Evolutionary conservation across 2,888 invertebrate species (phyloP).

Genomic region (Capitulum mitella): DNA sequence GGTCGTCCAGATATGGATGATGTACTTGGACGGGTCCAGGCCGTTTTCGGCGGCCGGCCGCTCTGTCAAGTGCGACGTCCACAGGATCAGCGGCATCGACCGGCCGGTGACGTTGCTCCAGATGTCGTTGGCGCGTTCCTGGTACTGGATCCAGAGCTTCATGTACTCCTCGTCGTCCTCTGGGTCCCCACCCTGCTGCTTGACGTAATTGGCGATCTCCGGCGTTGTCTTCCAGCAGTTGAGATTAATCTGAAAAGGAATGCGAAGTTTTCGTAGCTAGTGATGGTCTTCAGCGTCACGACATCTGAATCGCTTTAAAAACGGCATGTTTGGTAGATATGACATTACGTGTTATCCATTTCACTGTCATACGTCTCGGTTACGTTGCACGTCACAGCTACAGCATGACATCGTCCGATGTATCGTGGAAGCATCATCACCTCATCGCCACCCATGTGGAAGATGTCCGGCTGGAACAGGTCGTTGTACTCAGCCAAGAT

Average conservation of each 20-base stretch:
- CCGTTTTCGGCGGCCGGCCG: slow-evolving; percentile 41
- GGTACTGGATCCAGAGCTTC: slow-evolving; percentile 7
- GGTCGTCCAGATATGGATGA: slow-evolving; percentile 74
- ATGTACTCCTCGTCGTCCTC: slow-evolving; percentile 31
- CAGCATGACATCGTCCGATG: not conserved
- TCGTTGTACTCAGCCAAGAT: slow-evolving; percentile 30
- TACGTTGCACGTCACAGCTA: not conserved
- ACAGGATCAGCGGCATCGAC: slow-evolving; percentile 33
- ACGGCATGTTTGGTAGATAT: not conserved
- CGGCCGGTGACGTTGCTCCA: slow-evolving; percentile 12
- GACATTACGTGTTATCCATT: not conserved
- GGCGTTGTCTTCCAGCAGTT: slow-evolving; percentile 35
- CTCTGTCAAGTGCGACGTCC: slow-evolving; percentile 36
- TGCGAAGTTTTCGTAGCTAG: not conserved
- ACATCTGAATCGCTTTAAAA: not conserved
- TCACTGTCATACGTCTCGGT: not conserved
- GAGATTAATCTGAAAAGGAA: slow-evolving; percentile 31
- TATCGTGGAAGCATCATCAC: slow-evolving; percentile 4
- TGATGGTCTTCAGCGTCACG: not conserved
- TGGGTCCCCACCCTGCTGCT: slow-evolving; percentile 19
- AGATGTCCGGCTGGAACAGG: slow-evolving; percentile 26
- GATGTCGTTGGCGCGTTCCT: not conserved
- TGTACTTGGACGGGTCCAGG: slow-evolving; percentile 64
- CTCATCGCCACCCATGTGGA: slow-evolving; percentile 34
- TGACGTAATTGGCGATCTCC: slow-evolving; percentile 31